Evolutionary conservation across 2,888 invertebrate species (phyloP).

Genomic region (Panopea generosa): DNA sequence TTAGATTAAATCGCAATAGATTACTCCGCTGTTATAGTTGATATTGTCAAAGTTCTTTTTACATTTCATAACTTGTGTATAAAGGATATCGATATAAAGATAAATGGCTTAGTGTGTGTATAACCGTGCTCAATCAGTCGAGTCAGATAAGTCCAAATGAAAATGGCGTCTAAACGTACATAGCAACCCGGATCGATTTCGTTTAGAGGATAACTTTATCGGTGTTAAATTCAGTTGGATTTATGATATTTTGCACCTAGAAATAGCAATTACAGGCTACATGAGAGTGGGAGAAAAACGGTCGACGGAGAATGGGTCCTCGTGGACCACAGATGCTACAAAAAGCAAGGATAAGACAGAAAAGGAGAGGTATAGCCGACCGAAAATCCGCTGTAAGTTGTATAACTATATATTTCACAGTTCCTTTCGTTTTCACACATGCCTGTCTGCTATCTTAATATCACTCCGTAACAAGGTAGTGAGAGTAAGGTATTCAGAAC

Average conservation of each 20-base stretch:
- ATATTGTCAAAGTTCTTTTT: constrained; percentile 18
- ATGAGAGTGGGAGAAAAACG: constrained; percentile 22
- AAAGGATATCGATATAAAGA: constrained; percentile 44
- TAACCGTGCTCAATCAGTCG: constrained; percentile 52
- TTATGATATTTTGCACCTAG: neutral
- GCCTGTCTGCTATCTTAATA: too few species aligned
- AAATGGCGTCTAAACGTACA: constrained; percentile 56
- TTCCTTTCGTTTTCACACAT: too few species aligned
- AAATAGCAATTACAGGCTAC: neutral
- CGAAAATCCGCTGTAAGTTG: constrained; percentile 38
- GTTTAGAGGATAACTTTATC: constrained; percentile 8
- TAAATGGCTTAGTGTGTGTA: constrained; percentile 51
- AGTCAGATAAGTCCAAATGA: constrained; percentile 51
- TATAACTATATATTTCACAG: too few species aligned
- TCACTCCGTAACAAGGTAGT: too few species aligned
- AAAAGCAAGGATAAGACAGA: constrained; percentile 19
- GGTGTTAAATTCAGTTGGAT: neutral
- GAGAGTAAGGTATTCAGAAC: too few species aligned
- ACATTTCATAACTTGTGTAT: constrained; percentile 19
- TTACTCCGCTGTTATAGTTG: too few species aligned
- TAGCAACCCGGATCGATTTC: constrained; percentile 65
- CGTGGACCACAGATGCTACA: constrained; percentile 39
- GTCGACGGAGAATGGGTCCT: constrained; percentile 24
- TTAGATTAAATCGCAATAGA: too few species aligned
- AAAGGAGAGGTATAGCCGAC: constrained; percentile 23